phyloP scores from a whole-genome alignment of 2,797 vertebrate genomes.

The Nannoperca obscura region DNA sequence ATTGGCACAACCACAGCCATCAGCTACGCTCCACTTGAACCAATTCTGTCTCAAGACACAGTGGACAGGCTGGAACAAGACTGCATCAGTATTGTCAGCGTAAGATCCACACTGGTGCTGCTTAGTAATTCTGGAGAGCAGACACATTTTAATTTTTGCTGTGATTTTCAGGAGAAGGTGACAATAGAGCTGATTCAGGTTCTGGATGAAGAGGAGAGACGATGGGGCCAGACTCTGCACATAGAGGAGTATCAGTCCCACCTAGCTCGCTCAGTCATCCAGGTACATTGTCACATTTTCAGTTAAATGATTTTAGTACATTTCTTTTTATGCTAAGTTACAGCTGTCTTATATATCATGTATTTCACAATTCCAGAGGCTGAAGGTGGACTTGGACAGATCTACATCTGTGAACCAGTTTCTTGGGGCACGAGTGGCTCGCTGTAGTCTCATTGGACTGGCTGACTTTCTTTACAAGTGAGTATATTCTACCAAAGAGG shows the following conservation, averaged over 20 bases:
- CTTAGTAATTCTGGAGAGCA: background rate
- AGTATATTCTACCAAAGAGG: conserved; percentile 3
- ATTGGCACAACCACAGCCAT: conserved; percentile 87
- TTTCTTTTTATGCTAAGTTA: background rate
- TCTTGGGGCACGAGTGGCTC: conserved; percentile 89
- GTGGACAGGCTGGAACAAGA: conserved; percentile 89
- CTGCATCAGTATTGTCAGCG: conserved; percentile 90
- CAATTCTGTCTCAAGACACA: conserved; percentile 88
- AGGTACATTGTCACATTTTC: conserved; percentile 68
- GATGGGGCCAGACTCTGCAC: conserved; percentile 85
- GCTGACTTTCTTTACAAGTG: conserved; percentile 93
- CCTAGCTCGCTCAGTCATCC: conserved; percentile 84
- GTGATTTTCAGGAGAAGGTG: conserved; percentile 83
- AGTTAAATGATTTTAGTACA: background rate
- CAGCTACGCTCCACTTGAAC: conserved; percentile 85
- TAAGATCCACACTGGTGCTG: conserved; percentile 56
- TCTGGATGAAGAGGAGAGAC: conserved; percentile 87
- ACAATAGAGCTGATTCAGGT: conserved; percentile 84
- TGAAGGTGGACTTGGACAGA: conserved; percentile 91
- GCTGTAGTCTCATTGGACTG: conserved; percentile 90
- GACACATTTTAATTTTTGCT: conserved; percentile 5
- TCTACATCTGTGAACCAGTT: conserved; percentile 91
- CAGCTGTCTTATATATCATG: background rate
- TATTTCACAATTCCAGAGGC: conserved; percentile 81
- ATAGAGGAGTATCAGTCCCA: conserved; percentile 86